Evolutionary conservation across 2,797 vertebrate species (phyloP), one percentile per base, ranked within the genome.

Genomic region (Chelon auratus): DNA sequence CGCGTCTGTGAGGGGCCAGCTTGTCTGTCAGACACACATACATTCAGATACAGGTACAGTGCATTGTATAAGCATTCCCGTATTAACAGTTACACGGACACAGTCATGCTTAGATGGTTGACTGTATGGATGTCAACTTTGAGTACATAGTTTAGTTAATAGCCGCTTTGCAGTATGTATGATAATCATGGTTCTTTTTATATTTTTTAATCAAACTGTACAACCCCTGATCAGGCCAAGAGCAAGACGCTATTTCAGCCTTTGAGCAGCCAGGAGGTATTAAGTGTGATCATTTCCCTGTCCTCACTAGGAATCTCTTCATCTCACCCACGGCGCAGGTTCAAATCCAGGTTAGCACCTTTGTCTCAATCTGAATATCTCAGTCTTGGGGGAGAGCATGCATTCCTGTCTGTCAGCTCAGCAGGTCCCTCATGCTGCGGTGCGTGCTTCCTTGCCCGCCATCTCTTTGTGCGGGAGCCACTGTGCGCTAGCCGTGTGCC

Each of bases 271-370:
- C 11, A 37, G 9, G 60, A 70, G 39, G 51, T 62, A 71, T 63
- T 52, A 40, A 64, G 72, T 54, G 24, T 52, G 12, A 63, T 75
- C 54, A 17, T 67, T 77, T 68, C 20, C 4, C 33, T 39, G 59
- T 62, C 61, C 42, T 68, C 50, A 64, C 66, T 65, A 40, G 13
- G 26, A 69, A 59, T 77, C 65, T 58, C 83, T 78, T 82, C 71
- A 73, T 88, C 75, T 86, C 42, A 33, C 43, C 57, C 54, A 7
- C 14, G 15, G 67, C 12, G 11, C 61, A 78, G 68, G 82, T 87
- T 89, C 81, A 89, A 80, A 78, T 75, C 80, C 76, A 84, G 84
- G 74, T 79, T 79, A 83, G 83, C 80, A 75, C 61, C 77, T 77
- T 77, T 53, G 69, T 82, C 78, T 87, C 70, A 72, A 55, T 86